phyloP scores from a whole-genome alignment of 2,797 vertebrate genomes.

The Philypnodon macrostomus region DNA sequence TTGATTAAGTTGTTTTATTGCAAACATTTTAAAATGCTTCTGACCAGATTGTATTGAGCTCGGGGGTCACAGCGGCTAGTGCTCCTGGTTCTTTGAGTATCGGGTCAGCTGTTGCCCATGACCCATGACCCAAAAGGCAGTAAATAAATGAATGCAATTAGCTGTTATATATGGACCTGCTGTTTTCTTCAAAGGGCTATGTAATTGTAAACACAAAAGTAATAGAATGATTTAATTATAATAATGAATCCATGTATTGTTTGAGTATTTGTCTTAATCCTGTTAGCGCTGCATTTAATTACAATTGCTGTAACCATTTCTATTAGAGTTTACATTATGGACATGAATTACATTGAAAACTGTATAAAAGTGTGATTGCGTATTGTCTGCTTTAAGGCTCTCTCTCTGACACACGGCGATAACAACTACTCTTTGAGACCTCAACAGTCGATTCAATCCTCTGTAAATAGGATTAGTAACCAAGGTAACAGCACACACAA shows the following conservation, averaged over 20 bases:
- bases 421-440: conserved; percentile 71
- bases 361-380: conserved; percentile 40
- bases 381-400: conserved; percentile 39
- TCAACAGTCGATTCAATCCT: conserved; percentile 71
- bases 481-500: conserved; percentile 64
- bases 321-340: conserved; percentile 23
- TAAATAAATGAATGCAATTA: no score
- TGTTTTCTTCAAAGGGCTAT: no score
- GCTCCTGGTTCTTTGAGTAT: no score
- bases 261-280: conserved; percentile 6
- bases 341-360: conserved; percentile 44
- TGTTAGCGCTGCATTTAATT: not conserved
- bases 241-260: not conserved
- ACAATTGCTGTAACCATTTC: not conserved
- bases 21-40: no score
- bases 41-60: no score
- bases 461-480: conserved; percentile 76
- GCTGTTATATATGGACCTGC: no score
- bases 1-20: no score
- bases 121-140: no score
- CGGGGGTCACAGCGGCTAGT: no score
- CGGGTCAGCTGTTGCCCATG: no score
- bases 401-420: conserved; percentile 68
- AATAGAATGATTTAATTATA: conserved; percentile 3
- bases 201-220: no score